These are phyloP conservation scores for Trachurus trachurus DNA, from an alignment of 2,797 vertebrate species.

Conservation along the genomic window DNA sequence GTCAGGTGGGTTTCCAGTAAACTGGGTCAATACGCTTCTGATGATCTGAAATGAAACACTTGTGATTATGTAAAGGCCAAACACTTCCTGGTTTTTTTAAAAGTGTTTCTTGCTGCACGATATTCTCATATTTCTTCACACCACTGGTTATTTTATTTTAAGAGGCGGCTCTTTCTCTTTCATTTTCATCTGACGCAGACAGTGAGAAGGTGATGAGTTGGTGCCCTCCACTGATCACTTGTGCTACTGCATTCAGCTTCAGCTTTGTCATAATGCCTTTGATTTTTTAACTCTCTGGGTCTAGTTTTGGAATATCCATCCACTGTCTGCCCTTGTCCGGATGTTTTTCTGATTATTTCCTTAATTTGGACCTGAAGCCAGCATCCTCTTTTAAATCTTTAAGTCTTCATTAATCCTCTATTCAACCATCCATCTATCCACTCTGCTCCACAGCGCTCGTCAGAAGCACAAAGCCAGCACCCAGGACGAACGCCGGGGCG, in stretches of 20 bases:
- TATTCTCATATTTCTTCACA: neutral
- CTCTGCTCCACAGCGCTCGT: conserved; percentile 86
- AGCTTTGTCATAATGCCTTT: neutral
- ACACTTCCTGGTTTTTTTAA: neutral
- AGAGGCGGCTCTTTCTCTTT: neutral
- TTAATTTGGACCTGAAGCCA: neutral
- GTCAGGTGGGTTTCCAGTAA: conserved; percentile 88
- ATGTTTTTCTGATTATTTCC: neutral
- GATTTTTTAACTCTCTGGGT: neutral
- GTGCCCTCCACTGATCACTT: conserved; percentile 21
- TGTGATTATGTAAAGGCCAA: neutral
- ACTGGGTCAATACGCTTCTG: neutral
- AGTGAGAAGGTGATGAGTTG: neutral
- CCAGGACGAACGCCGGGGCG: conserved; percentile 88
- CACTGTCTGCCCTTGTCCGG: neutral
- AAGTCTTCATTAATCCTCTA: neutral
- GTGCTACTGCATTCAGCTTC: neutral
- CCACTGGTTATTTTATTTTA: neutral
- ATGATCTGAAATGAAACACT: neutral
- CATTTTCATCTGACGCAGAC: neutral
- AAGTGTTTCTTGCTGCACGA: neutral
- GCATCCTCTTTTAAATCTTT: fast-evolving
- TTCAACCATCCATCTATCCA: neutral
- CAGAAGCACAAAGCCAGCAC: conserved; percentile 90
- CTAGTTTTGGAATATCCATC: neutral